Evolutionary conservation across 1,140 invertebrate genomes (phyloP).

Genomic region (Ceratosolen solmsi): DNA sequence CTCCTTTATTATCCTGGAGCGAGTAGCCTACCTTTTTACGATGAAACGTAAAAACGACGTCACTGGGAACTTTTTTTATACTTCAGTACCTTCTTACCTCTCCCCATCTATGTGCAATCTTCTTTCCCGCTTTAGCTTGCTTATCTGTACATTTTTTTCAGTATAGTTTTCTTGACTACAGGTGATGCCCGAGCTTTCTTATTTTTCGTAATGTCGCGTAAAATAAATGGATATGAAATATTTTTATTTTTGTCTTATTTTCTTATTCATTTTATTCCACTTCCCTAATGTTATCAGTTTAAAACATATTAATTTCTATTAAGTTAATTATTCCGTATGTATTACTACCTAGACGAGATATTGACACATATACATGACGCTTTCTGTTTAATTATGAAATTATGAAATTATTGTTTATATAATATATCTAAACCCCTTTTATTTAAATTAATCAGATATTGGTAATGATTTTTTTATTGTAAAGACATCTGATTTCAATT

Average conservation of each 20-base stretch:
- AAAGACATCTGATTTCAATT: no score
- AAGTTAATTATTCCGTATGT: not conserved
- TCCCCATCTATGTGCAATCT: not conserved
- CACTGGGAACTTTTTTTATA: conserved; percentile 51
- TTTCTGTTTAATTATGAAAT: no score
- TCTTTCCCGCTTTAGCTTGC: not conserved
- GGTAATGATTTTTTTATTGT: no score
- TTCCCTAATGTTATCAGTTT: not conserved
- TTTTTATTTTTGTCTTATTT: not conserved
- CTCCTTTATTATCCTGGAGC: conserved; percentile 64
- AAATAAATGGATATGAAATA: not conserved
- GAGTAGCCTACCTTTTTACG: conserved; percentile 57
- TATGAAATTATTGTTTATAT: no score
- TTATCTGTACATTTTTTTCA: not conserved
- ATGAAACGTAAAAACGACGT: conserved; percentile 66
- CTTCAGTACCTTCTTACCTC: conserved; percentile 26
- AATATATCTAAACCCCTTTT: no score
- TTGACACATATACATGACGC: no score
- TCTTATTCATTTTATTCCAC: not conserved
- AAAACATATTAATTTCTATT: not conserved
- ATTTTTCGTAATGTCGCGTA: not conserved
- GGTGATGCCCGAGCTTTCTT: not conserved
- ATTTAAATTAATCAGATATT: no score
- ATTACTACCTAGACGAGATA: not conserved
- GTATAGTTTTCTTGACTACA: not conserved